These are phyloP conservation scores for Apocheima hispidaria DNA, from an alignment of 2,888 invertebrate species.

Conservation along the genomic window DNA sequence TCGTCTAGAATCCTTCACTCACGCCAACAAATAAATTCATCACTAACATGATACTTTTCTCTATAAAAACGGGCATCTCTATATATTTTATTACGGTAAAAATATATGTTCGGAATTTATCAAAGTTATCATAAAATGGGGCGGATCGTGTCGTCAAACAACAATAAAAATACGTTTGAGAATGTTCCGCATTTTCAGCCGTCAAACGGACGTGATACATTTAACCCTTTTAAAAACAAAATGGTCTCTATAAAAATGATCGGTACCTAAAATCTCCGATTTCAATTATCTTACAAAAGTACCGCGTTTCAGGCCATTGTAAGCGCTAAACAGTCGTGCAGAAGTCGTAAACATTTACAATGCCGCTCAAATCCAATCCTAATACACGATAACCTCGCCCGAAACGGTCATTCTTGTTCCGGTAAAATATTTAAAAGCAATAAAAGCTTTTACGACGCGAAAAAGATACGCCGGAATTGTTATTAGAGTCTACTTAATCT, in stretches of 20 bases:
- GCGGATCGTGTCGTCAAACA: slow-evolving; percentile 21
- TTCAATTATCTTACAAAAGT: slow-evolving; percentile 39
- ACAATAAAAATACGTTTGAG: slow-evolving; percentile 20
- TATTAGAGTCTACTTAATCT: slow-evolving; percentile 8
- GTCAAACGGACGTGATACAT: slow-evolving; percentile 14
- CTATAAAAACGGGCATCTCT: slow-evolving; percentile 22
- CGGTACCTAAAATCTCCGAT: slow-evolving; percentile 38
- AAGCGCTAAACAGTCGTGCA: slow-evolving; percentile 45
- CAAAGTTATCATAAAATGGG: slow-evolving; percentile 25
- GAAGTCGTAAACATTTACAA: slow-evolving; percentile 53
- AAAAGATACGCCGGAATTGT: slow-evolving; percentile 24
- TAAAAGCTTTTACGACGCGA: slow-evolving; percentile 34
- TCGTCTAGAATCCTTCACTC: neutral
- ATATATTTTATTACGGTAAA: slow-evolving; percentile 27
- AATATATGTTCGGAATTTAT: slow-evolving; percentile 29
- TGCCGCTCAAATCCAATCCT: slow-evolving; percentile 48
- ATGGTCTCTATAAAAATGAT: slow-evolving; percentile 36
- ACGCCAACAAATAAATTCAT: slow-evolving; percentile 1
- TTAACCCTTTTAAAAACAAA: slow-evolving; percentile 30
- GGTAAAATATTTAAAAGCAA: slow-evolving; percentile 38
- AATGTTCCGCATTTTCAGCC: slow-evolving; percentile 14
- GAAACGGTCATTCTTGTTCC: slow-evolving; percentile 37
- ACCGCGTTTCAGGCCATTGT: slow-evolving; percentile 23
- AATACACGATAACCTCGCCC: slow-evolving; percentile 46
- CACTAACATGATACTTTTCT: slow-evolving; percentile 12